Evolutionary conservation across 2,888 invertebrate species (phyloP).

Genomic region (Chloromyia formosa): DNA sequence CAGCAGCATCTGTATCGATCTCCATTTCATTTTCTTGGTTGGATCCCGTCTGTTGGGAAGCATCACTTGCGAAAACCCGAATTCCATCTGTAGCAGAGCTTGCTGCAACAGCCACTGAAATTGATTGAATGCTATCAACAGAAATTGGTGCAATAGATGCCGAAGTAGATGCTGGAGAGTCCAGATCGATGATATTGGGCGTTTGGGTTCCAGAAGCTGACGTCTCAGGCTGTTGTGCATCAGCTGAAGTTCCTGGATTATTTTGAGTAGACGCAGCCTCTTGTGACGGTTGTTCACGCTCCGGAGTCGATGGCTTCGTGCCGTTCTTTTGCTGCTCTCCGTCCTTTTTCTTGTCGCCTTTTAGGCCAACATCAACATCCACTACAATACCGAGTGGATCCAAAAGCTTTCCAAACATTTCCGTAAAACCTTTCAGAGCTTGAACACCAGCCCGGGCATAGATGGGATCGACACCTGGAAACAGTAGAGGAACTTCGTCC

Average conservation of each 20-base stretch:
- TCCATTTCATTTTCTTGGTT: neutral
- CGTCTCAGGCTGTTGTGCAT: neutral
- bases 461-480: conserved; percentile 29
- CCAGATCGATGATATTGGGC: neutral
- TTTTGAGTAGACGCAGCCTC: neutral
- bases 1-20: neutral
- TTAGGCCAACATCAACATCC: conserved; percentile 45
- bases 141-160: neutral
- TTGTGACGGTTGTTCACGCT: neutral
- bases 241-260: neutral
- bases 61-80: conserved; percentile 12
- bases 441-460: conserved; percentile 59
- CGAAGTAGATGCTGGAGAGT: neutral
- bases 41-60: neutral
- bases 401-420: conserved; percentile 62
- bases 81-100: conserved; percentile 11
- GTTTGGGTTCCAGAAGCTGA: neutral
- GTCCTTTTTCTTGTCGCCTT: conserved; percentile 14
- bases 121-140: neutral
- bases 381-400: conserved; percentile 56
- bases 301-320: neutral
- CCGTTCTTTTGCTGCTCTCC: neutral
- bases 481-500: neutral
- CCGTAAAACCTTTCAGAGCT: conserved; percentile 61
- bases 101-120: neutral